phyloP scores from a whole-genome alignment of 2,797 vertebrate genomes.

The Taenioides sp. region DNA sequence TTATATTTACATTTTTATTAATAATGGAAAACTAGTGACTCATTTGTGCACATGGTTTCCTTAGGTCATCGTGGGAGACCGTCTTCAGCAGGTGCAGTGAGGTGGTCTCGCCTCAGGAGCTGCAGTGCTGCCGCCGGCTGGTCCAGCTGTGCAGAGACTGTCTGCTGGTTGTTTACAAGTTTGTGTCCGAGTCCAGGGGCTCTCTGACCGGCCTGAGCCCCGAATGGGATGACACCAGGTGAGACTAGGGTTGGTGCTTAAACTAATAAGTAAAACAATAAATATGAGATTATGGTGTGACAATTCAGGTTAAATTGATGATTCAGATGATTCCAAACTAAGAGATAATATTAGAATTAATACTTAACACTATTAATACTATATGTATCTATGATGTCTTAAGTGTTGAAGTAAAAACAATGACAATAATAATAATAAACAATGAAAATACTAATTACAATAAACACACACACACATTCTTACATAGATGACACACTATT shows the following conservation, averaged over 20 bases:
- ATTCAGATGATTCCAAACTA: background rate
- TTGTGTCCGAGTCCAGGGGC: conserved; percentile 87
- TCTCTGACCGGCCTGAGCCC: conserved; percentile 84
- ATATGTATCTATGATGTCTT: no score
- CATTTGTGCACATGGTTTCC: conserved; percentile 16
- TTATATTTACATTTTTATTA: background rate
- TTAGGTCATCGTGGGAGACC: conserved; percentile 91
- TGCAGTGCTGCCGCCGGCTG: conserved; percentile 92
- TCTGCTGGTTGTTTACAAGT: conserved; percentile 95
- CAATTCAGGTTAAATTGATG: background rate
- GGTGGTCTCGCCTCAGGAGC: conserved; percentile 86
- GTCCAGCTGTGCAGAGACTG: conserved; percentile 95
- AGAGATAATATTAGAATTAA: no score
- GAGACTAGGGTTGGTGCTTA: conserved; percentile 38
- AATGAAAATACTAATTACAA: no score
- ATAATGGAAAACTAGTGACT: background rate
- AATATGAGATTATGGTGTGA: background rate
- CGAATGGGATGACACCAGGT: conserved; percentile 95
- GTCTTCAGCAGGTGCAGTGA: conserved; percentile 91
- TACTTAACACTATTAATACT: no score
- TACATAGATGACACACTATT: background rate
- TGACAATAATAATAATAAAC: background rate
- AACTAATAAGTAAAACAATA: background rate
- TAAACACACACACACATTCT: background rate
- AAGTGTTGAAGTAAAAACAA: no score